These are phyloP conservation scores for Antitype chi DNA, from an alignment of 2,888 invertebrate genomes.

Conservation along the genomic window DNA sequence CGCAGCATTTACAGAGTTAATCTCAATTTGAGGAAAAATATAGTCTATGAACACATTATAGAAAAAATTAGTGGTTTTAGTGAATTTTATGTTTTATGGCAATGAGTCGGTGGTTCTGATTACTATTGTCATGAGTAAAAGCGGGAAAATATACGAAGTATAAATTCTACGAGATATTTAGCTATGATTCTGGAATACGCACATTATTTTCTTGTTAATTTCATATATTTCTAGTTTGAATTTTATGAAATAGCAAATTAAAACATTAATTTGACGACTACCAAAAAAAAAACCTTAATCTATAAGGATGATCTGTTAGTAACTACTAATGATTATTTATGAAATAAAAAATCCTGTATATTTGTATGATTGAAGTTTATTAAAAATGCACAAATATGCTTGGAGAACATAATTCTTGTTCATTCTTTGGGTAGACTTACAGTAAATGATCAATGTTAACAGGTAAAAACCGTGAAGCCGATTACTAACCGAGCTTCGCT, in stretches of 20 bases:
- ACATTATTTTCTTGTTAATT: background rate
- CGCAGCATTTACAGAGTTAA: background rate
- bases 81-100: slow-evolving; percentile 44
- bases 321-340: slow-evolving; percentile 47
- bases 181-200: background rate
- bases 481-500: slow-evolving; percentile 37
- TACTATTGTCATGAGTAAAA: slow-evolving; percentile 45
- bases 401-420: slow-evolving; percentile 66
- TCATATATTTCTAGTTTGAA: background rate
- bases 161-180: background rate
- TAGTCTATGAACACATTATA: slow-evolving; percentile 39
- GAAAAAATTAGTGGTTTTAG: slow-evolving; percentile 18
- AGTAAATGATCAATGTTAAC: slow-evolving; percentile 62
- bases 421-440: slow-evolving; percentile 65
- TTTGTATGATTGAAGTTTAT: slow-evolving; percentile 62
- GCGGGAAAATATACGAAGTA: background rate
- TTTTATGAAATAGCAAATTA: slow-evolving; percentile 1
- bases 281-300: background rate
- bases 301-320: slow-evolving; percentile 51
- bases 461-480: slow-evolving; percentile 58
- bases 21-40: slow-evolving; percentile 11
- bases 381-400: slow-evolving; percentile 74
- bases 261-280: background rate
- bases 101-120: slow-evolving; percentile 60
- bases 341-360: slow-evolving; percentile 55